Base-by-base conservation (phyloP, 2,888 invertebrate species). In the Ariolimax columbianus region DNA sequence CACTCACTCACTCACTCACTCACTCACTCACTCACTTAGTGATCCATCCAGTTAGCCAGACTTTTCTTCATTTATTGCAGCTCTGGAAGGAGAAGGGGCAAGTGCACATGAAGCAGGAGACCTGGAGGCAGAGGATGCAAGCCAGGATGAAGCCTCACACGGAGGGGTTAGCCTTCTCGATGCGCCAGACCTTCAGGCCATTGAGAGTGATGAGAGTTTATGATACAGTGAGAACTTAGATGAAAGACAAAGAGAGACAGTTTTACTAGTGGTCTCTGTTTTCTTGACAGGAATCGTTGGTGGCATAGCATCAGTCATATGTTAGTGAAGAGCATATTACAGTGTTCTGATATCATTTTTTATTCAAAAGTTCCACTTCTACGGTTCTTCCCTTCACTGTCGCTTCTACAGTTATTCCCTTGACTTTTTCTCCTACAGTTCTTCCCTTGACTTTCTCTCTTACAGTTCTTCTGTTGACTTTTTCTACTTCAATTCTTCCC, bases 151-250 rank as follows among this genome's bases (percentile, higher is more conserved):
- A 38, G 55, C 81, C 0, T 73, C 85, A 14, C 82, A 85, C 11
- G 84, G 77, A 40, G 79, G 80, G 3, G 84, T 86, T 14, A 85
- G 81, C 19, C 78, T 87, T 36, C 77, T 83, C 6, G 93, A 93
- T 80, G 93, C 93, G 68, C 91, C 93, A n/a, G 91, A 92, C 86
- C 89, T 94, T 78, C 94, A 94, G 87, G 94, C 94, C 26, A 92
- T 93, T 77, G 94, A 94, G 87, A 94, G 94, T 89, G 94, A 94
- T 84, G 94, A 94, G 88, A 94, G 94, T 87, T 92, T 94, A 89
- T 94, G 75, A 75, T 75, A 75, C 33, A 6, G 23, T 33, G 36
- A 33, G 33, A 75, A 51, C 51, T 33, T 75, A 75, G 75, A 51
- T 33, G 51, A 33, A 33, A 75, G 47, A 68, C 23, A 14, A 33